phyloP scores from a whole-genome alignment of 2,797 vertebrate genomes.

The Uromys caudimaculatus region DNA sequence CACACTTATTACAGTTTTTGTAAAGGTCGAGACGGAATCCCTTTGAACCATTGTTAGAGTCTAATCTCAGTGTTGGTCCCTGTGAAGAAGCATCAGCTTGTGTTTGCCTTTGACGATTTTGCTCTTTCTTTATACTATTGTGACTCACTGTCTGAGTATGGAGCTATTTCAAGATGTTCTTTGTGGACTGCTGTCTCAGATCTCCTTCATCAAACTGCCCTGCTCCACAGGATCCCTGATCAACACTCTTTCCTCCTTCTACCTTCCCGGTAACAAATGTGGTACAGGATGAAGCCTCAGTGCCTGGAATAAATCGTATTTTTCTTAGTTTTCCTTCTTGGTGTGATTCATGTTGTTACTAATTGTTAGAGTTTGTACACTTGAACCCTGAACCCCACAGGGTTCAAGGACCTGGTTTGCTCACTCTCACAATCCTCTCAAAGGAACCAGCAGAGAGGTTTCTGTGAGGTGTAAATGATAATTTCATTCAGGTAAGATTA shows the following conservation, averaged over 20 bases:
- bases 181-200: conserved; percentile 80
- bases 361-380: neutral
- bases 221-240: conserved; percentile 64
- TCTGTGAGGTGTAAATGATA: neutral
- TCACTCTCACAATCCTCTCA: neutral
- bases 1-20: conserved; percentile 74
- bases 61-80: conserved; percentile 69
- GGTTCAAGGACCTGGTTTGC: neutral
- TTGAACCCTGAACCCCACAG: neutral
- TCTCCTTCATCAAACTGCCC: conserved; percentile 74
- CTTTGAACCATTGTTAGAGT: conserved; percentile 80
- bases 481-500: neutral
- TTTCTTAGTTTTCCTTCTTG: neutral
- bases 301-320: neutral
- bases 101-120: conserved; percentile 81
- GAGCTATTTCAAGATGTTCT: conserved; percentile 83
- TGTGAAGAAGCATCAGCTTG: conserved; percentile 83
- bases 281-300: neutral
- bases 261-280: conserved; percentile 60
- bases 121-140: conserved; percentile 80
- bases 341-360: neutral
- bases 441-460: neutral
- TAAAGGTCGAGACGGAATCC: conserved; percentile 75
- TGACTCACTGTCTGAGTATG: conserved; percentile 77
- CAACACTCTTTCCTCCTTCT: conserved; percentile 61